These are phyloP conservation scores for Hyperoodon ampullatus DNA, from an alignment of 2,113 vertebrate species.

Conservation along the genomic window DNA sequence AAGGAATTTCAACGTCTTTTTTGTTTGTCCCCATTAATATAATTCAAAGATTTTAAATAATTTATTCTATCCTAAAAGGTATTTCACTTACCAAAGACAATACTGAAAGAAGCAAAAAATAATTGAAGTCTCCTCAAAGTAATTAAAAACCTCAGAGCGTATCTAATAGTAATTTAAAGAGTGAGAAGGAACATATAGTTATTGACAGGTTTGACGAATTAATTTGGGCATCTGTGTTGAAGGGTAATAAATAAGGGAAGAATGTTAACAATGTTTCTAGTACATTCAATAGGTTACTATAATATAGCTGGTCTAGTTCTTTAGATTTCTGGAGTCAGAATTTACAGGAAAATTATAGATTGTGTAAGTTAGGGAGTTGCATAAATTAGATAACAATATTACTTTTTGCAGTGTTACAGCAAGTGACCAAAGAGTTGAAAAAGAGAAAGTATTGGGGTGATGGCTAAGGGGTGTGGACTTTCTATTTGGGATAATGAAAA, in stretches of 20 bases:
- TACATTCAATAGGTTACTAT: no score
- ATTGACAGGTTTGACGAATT: no score
- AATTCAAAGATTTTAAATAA: constrained; percentile 15
- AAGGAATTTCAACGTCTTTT: not conserved
- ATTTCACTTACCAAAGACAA: not conserved
- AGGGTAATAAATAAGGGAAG: no score
- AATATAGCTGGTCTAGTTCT: no score
- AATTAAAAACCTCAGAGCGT: constrained; percentile 28
- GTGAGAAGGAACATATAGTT: no score
- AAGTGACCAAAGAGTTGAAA: not conserved
- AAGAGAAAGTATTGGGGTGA: not conserved
- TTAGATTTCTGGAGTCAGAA: no score
- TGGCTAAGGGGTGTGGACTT: not conserved
- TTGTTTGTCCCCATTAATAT: not conserved
- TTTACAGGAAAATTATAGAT: no score
- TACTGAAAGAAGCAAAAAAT: constrained; percentile 25
- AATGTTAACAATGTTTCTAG: no score
- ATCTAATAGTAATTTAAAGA: constrained; percentile 46
- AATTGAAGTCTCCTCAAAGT: not conserved
- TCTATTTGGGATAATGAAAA: not conserved
- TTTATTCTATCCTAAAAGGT: not conserved
- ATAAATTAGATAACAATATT: no score
- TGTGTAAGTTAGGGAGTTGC: no score
- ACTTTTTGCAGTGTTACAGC: not conserved
- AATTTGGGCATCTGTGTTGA: no score